A percentile compares a stretch with the other conserved stretches of the same genome.
These are phyloP conservation scores for Brachypalpus laphriformis DNA, from an alignment of 2,888 invertebrate species.

Conservation along the genomic window DNA sequence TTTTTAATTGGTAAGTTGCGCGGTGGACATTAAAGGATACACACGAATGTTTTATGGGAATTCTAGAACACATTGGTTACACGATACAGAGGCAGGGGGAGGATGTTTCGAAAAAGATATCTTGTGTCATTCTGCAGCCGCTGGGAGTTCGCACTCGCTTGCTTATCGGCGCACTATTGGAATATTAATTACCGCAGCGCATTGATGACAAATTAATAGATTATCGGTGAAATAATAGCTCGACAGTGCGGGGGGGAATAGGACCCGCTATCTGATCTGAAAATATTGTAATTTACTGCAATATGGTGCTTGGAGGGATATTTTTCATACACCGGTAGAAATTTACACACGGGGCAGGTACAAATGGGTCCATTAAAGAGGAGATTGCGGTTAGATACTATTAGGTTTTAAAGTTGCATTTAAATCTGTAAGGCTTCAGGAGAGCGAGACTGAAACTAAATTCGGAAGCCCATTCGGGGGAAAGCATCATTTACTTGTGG, in stretches of 20 bases:
- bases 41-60: constrained; percentile 68
- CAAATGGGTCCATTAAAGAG: too few species aligned
- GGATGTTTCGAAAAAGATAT: constrained; percentile 49
- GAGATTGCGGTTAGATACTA: too few species aligned
- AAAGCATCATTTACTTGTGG: too few species aligned
- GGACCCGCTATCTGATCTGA: constrained; percentile 59
- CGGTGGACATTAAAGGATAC: constrained; percentile 72
- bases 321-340: not conserved
- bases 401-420: too few species aligned
- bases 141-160: constrained; percentile 48
- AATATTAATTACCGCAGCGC: constrained; percentile 68
- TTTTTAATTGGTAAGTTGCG: constrained; percentile 72
- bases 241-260: not conserved
- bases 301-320: not conserved
- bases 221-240: constrained; percentile 64
- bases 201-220: constrained; percentile 74
- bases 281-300: constrained; percentile 61
- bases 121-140: constrained; percentile 62
- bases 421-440: too few species aligned
- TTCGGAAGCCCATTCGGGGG: too few species aligned
- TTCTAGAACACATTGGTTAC: constrained; percentile 57
- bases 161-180: constrained; percentile 51
- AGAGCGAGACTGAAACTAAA: too few species aligned
- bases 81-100: not conserved
- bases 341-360: not conserved